phyloP scores from a whole-genome alignment of 1,140 invertebrate species.

The Drosophila truncata region DNA sequence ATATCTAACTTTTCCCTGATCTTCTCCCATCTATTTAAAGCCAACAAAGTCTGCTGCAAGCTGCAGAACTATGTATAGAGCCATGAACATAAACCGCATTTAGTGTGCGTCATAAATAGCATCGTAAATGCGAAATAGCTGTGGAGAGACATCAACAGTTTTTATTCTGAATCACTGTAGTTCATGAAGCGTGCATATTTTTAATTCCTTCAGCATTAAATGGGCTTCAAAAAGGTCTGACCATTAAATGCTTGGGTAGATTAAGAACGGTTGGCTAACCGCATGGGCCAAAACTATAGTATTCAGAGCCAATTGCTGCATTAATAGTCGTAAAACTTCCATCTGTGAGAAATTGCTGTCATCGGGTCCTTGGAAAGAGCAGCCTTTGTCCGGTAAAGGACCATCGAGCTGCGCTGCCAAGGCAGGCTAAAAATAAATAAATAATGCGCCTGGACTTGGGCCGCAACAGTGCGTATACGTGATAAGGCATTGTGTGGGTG shows the following conservation, averaged over 20 bases:
- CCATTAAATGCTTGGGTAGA: slow-evolving; percentile 7
- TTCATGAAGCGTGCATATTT: background rate
- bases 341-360: slow-evolving; percentile 47
- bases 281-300: slow-evolving; percentile 2
- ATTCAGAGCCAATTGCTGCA: slow-evolving; percentile 29
- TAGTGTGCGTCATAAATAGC: slow-evolving; percentile 27
- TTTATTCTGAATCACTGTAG: background rate
- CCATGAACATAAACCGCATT: slow-evolving; percentile 13
- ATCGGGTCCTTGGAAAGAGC: slow-evolving; percentile 14
- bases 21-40: background rate
- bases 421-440: slow-evolving; percentile 65
- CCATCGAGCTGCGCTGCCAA: slow-evolving; percentile 28
- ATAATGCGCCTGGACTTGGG: slow-evolving; percentile 55
- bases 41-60: slow-evolving; percentile 2
- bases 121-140: slow-evolving; percentile 11
- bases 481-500: slow-evolving; percentile 54
- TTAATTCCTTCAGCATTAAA: slow-evolving; percentile 1
- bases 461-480: slow-evolving; percentile 68
- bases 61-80: background rate
- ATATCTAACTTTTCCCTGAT: background rate
- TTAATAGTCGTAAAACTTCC: slow-evolving; percentile 38
- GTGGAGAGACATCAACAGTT: background rate
- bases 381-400: slow-evolving; percentile 39
- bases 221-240: background rate
- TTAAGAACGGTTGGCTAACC: slow-evolving; percentile 9